Conservation (phyloP, 1,140 invertebrate genomes). For the Drosophila kohkoa region DNA sequence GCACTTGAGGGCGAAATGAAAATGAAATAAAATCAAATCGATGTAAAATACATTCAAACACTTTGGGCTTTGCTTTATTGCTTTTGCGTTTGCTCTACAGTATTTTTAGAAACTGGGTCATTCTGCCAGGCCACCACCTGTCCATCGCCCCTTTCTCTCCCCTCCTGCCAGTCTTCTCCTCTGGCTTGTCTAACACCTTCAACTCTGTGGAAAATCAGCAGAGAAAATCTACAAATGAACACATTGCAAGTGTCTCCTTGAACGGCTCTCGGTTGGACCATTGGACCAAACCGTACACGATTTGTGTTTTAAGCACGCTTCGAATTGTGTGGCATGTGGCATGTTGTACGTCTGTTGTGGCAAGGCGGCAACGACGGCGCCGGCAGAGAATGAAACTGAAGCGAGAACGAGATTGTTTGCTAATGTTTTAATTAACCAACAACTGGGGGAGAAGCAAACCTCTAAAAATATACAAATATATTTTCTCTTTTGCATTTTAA, state of each 20-base stretch:
- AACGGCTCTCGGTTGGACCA: constrained; percentile 35
- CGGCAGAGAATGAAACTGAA: neutral
- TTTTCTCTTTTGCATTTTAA: constrained; percentile 6
- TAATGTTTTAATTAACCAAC: constrained; percentile 49
- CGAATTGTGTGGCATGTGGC: constrained; percentile 27
- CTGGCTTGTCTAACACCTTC: constrained; percentile 7
- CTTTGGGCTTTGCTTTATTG: constrained; percentile 43
- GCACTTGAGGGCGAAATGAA: constrained; percentile 34
- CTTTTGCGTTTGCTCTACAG: constrained; percentile 16
- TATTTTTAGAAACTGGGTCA: constrained; percentile 59
- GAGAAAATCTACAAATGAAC: constrained; percentile 59
- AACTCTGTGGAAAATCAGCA: constrained; percentile 41
- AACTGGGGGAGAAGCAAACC: neutral
- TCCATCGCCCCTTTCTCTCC: constrained; percentile 13
- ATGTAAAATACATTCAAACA: constrained; percentile 58
- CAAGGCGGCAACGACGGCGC: no score
- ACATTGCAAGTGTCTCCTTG: constrained; percentile 65
- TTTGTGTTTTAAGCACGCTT: constrained; percentile 57
- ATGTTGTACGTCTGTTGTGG: neutral
- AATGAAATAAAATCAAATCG: constrained; percentile 51
- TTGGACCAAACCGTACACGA: constrained; percentile 52
- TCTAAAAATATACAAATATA: constrained; percentile 6
- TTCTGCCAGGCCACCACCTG: constrained; percentile 41
- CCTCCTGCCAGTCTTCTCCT: no score
- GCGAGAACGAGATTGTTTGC: constrained; percentile 4